Evolutionary conservation across 2,113 vertebrate genomes (phyloP).

Genomic region (Notarius lentiginosus): DNA sequence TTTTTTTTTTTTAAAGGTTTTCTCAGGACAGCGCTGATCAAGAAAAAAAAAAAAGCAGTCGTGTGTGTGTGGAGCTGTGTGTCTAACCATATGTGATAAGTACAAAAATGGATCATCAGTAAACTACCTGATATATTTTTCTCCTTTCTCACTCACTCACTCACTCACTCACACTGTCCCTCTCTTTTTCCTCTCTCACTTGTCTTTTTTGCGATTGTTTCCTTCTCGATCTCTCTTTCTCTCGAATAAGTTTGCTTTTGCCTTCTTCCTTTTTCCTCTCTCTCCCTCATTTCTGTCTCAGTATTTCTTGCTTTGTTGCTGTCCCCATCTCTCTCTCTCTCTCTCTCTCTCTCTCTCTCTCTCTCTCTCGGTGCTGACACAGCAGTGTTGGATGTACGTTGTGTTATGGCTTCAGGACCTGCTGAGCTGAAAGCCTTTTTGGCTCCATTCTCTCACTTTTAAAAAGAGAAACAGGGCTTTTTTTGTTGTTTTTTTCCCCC

Average conservation of each 20-base stretch:
- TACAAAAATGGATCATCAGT: neutral
- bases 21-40: neutral
- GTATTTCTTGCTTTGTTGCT: neutral
- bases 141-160: neutral
- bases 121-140: neutral
- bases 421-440: conserved; percentile 67
- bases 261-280: too few species aligned
- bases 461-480: neutral
- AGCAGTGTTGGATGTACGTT: conserved; percentile 16
- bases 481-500: neutral
- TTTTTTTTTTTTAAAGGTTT: neutral
- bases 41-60: neutral
- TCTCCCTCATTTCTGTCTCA: neutral
- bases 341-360: neutral
- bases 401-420: conserved; percentile 59
- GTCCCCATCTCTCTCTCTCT: neutral
- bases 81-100: neutral
- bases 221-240: neutral
- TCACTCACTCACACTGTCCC: neutral
- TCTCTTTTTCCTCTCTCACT: neutral
- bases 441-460: conserved; percentile 63
- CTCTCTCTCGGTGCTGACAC: conserved; percentile 22
- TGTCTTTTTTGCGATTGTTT: neutral
- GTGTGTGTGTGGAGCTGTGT: neutral
- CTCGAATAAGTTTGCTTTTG: neutral